phyloP scores from a whole-genome alignment of 2,113 vertebrate genomes.

The Oryzias melastigma region DNA sequence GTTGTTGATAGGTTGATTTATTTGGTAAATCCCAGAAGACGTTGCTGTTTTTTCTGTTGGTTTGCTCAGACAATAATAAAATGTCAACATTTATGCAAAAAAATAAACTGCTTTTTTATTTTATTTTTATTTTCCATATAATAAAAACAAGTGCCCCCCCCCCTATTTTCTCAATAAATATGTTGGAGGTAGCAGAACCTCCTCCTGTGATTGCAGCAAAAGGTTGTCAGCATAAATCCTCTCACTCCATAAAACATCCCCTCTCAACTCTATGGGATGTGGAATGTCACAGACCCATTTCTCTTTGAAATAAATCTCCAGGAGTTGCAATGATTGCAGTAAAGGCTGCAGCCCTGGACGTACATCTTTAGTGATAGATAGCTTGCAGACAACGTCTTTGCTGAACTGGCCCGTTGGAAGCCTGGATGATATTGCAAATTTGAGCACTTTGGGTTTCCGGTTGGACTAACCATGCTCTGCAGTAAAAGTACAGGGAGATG shows the following conservation, averaged over 20 bases:
- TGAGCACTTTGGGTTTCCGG: conserved; percentile 45
- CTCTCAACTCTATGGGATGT: conserved; percentile 14
- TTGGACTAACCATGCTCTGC: conserved; percentile 10
- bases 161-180: conserved; percentile 36
- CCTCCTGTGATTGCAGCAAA: conserved; percentile 40
- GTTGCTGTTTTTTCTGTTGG: no score
- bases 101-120: no score
- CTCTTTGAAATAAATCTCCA: not conserved
- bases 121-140: no score
- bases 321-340: not conserved
- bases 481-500: conserved; percentile 6
- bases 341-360: not conserved
- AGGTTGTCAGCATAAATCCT: conserved; percentile 58
- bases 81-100: no score
- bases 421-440: conserved; percentile 39
- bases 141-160: not conserved
- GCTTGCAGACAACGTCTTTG: conserved; percentile 41
- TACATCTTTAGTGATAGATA: conserved; percentile 16
- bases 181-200: conserved; percentile 47
- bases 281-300: not conserved
- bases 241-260: conserved; percentile 50
- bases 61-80: no score
- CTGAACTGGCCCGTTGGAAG: conserved; percentile 43
- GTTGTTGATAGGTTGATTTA: no score
- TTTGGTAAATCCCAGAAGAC: no score